Evolutionary conservation across 2,888 invertebrate species (phyloP).

Genomic region (Sipunculus nudus): DNA sequence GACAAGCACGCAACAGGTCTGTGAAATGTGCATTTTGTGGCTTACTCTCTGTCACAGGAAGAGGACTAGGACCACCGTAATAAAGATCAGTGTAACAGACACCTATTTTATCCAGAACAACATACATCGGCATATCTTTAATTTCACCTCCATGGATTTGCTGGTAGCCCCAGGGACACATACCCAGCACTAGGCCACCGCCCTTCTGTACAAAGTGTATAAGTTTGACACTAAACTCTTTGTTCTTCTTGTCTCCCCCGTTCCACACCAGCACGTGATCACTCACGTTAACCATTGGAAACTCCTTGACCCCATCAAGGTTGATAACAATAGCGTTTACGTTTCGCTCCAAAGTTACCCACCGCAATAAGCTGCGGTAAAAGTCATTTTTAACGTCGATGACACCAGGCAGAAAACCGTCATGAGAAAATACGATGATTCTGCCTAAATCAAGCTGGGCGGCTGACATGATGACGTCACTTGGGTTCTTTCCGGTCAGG

Average conservation of each 20-base stretch:
- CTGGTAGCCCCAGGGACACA: slow-evolving; percentile 40
- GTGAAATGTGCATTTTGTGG: too few species aligned
- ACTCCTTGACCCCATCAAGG: not conserved
- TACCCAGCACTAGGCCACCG: slow-evolving; percentile 31
- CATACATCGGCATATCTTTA: slow-evolving; percentile 25
- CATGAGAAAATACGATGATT: slow-evolving; percentile 23
- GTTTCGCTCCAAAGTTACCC: slow-evolving; percentile 1
- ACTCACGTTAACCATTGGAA: not conserved
- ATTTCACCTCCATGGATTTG: slow-evolving; percentile 23
- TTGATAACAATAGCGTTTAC: not conserved
- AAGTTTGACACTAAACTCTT: not conserved
- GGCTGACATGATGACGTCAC: slow-evolving; percentile 16
- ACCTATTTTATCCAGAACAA: slow-evolving; percentile 13
- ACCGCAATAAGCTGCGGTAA: slow-evolving; percentile 11
- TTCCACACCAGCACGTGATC: not conserved
- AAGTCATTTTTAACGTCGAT: not conserved
- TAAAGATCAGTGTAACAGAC: slow-evolving; percentile 8
- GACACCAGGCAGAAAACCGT: slow-evolving; percentile 3
- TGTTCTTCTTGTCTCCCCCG: not conserved
- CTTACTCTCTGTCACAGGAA: too few species aligned
- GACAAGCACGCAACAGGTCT: not conserved
- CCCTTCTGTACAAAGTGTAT: slow-evolving; percentile 23
- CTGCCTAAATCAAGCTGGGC: slow-evolving; percentile 25
- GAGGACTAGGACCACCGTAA: not conserved
- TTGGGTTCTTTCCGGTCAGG: slow-evolving; percentile 10